Percentiles rank a stretch among this genome's conserved stretches.
Evolutionary conservation across 2,888 invertebrate genomes (phyloP).

Genomic region (Trisateles emortualis): DNA sequence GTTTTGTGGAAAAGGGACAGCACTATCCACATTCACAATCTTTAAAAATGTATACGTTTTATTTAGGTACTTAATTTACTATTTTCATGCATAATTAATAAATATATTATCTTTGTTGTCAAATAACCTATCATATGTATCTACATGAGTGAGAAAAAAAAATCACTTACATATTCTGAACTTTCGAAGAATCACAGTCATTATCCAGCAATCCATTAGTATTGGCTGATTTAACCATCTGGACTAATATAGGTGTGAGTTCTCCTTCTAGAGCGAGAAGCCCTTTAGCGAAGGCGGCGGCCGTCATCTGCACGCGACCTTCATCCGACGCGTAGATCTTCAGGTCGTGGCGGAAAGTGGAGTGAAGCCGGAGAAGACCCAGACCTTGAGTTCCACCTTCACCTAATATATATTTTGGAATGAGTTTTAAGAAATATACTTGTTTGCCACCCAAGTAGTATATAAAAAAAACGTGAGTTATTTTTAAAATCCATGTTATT

Average conservation of each 20-base stretch:
- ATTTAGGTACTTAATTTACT: no score
- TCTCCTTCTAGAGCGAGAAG: conserved; percentile 98
- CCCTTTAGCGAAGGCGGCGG: conserved; percentile 99
- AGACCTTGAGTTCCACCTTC: conserved; percentile 97
- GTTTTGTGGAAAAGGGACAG: no score
- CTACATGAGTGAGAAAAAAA: background rate
- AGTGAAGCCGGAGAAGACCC: conserved; percentile 96
- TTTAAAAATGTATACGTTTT: no score
- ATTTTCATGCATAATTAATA: no score
- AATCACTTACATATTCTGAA: conserved; percentile 95
- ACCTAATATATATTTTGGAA: conserved; percentile 79
- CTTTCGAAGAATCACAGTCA: conserved; percentile 98
- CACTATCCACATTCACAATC: no score
- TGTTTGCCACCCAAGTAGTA: no score
- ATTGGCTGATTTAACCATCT: conserved; percentile 99
- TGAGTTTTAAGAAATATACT: background rate
- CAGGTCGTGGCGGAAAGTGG: conserved; percentile 99
- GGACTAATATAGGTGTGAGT: conserved; percentile 98
- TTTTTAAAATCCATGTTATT: no score
- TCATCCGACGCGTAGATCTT: conserved; percentile 99
- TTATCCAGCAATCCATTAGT: conserved; percentile 99
- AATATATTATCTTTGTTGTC: no score
- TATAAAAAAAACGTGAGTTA: no score
- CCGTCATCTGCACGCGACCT: conserved; percentile 99
- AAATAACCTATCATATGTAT: background rate